Percentiles rank a stretch among this genome's conserved stretches.
Evolutionary conservation across 2,797 vertebrate genomes (phyloP).

Genomic region (Melopsittacus undulatus): DNA sequence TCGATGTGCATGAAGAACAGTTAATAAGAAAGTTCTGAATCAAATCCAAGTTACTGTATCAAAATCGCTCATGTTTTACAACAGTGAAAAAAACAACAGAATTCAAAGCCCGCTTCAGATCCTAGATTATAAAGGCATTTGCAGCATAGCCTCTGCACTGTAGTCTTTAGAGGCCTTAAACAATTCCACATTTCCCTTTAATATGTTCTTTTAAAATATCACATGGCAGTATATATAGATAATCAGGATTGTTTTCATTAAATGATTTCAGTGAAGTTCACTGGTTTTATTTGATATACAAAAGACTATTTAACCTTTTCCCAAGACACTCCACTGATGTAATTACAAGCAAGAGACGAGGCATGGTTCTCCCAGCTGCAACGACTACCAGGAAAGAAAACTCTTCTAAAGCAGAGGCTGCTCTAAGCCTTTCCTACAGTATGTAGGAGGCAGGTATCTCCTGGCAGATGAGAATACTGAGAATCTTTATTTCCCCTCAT

Average conservation of each 20-base stretch:
- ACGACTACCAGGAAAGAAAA: constrained; percentile 10
- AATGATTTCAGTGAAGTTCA: constrained; percentile 59
- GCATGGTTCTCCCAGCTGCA: constrained; percentile 7
- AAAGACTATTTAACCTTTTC: constrained; percentile 68
- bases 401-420: background rate
- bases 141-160: constrained; percentile 43
- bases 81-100: constrained; percentile 40
- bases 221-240: constrained; percentile 52
- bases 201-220: constrained; percentile 61
- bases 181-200: constrained; percentile 60
- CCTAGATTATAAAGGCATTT: constrained; percentile 62
- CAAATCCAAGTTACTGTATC: constrained; percentile 30
- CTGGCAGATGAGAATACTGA: background rate
- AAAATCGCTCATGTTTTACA: constrained; percentile 61
- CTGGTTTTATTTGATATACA: constrained; percentile 68
- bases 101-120: constrained; percentile 61
- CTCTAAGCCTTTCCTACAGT: background rate
- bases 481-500: background rate
- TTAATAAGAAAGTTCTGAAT: constrained; percentile 67
- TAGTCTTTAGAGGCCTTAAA: constrained; percentile 63
- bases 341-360: constrained; percentile 59
- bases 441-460: background rate
- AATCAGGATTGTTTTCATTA: constrained; percentile 65
- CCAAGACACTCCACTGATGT: constrained; percentile 54
- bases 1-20: constrained; percentile 56